Evolutionary conservation across 2,888 invertebrate genomes (phyloP).

Genomic region (Tiphia femorata): DNA sequence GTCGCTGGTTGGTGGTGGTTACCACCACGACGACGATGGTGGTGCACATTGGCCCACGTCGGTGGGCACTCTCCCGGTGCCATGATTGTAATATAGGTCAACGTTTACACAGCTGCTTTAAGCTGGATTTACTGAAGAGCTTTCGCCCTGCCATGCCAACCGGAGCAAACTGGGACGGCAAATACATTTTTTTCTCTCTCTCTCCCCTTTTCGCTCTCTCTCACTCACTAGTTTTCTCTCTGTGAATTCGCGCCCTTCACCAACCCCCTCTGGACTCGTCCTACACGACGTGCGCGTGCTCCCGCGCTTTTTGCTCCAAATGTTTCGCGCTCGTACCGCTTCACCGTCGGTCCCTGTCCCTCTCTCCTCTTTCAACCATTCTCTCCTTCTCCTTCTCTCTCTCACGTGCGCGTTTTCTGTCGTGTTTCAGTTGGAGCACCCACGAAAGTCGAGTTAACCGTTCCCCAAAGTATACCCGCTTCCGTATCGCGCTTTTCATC

Average conservation of each 20-base stretch:
- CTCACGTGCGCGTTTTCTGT: neutral
- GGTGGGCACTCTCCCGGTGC: slow-evolving; percentile 34
- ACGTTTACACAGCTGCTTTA: slow-evolving; percentile 67
- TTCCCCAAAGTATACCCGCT: neutral
- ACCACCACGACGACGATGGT: neutral
- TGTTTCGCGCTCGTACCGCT: neutral
- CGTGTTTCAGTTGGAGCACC: slow-evolving; percentile 3
- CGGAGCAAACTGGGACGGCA: slow-evolving; percentile 63
- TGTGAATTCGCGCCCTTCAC: slow-evolving; percentile 4
- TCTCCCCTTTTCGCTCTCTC: slow-evolving; percentile 3
- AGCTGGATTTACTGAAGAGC: slow-evolving; percentile 67
- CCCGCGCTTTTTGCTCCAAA: neutral
- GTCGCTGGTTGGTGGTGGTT: slow-evolving; percentile 7
- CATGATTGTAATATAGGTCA: slow-evolving; percentile 67
- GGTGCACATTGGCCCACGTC: too few species aligned
- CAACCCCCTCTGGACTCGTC: neutral
- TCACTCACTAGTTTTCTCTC: too few species aligned
- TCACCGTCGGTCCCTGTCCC: too few species aligned
- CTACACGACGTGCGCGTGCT: neutral
- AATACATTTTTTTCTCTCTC: slow-evolving; percentile 58
- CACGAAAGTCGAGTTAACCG: slow-evolving; percentile 19
- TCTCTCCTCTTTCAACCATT: neutral
- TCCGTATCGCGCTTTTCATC: too few species aligned
- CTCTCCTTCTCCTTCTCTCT: too few species aligned
- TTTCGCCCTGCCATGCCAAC: slow-evolving; percentile 59